A percentile compares a stretch with the other conserved stretches of the same genome.
These are phyloP conservation scores for Cirrhinus molitorella DNA, from an alignment of 2,797 vertebrate genomes.

Conservation along the genomic window DNA sequence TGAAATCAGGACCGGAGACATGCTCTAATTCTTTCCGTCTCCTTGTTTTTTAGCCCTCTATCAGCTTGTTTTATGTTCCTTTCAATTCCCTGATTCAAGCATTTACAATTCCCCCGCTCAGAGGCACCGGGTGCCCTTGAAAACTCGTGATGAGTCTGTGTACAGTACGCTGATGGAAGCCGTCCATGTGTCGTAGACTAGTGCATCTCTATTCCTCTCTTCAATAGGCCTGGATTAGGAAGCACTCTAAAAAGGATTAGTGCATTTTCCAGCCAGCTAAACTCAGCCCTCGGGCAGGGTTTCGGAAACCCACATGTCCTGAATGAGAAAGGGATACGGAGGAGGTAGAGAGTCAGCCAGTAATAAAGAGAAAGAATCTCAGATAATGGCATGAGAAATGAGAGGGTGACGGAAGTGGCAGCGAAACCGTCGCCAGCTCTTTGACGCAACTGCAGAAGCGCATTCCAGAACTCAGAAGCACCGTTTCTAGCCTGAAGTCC, in stretches of 20 bases:
- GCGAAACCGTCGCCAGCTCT: slow-evolving; percentile 17
- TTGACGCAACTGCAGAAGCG: slow-evolving; percentile 18
- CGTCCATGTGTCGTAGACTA: slow-evolving; percentile 32
- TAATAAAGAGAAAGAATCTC: slow-evolving; percentile 28
- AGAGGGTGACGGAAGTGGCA: background rate
- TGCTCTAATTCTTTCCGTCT: slow-evolving; percentile 41
- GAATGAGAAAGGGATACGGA: slow-evolving; percentile 13
- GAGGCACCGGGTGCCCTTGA: slow-evolving; percentile 39
- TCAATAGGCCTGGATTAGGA: slow-evolving; percentile 68
- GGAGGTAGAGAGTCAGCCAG: background rate
- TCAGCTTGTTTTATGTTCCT: slow-evolving; percentile 39
- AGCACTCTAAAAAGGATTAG: slow-evolving; percentile 76
- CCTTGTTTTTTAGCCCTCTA: slow-evolving; percentile 19
- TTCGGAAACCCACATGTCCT: slow-evolving; percentile 50
- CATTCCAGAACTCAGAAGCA: slow-evolving; percentile 23
- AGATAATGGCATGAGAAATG: slow-evolving; percentile 11
- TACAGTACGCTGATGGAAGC: slow-evolving; percentile 39
- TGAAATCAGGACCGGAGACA: slow-evolving; percentile 13
- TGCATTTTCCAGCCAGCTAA: slow-evolving; percentile 73
- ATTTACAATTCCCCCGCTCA: slow-evolving; percentile 30
- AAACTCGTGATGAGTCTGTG: slow-evolving; percentile 26
- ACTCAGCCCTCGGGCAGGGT: slow-evolving; percentile 69
- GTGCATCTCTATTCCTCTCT: slow-evolving; percentile 58
- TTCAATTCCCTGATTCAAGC: slow-evolving; percentile 43
- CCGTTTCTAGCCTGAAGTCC: slow-evolving; percentile 8